Percentiles rank a stretch among this genome's conserved stretches.
phyloP scores from a whole-genome alignment of 2,888 invertebrate genomes.

The Pterobdella sp. region DNA sequence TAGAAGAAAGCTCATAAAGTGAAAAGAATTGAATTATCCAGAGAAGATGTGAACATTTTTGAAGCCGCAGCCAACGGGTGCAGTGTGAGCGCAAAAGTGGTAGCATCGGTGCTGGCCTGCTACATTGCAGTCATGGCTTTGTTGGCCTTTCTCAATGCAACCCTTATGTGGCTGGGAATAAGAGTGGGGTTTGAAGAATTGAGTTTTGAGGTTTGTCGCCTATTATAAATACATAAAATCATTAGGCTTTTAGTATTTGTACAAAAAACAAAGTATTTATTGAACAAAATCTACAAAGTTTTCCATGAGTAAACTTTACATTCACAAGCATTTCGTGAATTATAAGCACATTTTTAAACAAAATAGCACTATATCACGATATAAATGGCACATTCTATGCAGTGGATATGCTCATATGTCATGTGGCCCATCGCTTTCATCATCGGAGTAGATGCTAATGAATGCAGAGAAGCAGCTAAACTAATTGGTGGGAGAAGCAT shows the following conservation, averaged over 20 bases:
- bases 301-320: too few relatives aligned
- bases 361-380: too few relatives aligned
- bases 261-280: too few relatives aligned
- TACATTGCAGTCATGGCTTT: constrained; percentile 38
- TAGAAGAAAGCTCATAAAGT: background rate
- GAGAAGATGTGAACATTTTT: constrained; percentile 38
- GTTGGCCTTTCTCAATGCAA: constrained; percentile 38
- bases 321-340: too few relatives aligned
- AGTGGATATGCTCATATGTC: constrained; percentile 38
- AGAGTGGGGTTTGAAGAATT: constrained; percentile 36
- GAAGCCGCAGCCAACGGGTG: constrained; percentile 39
- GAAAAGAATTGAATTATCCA: constrained; percentile 11
- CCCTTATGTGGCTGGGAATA: constrained; percentile 36
- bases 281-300: too few relatives aligned
- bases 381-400: too few relatives aligned
- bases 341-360: too few relatives aligned
- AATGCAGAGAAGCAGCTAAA: constrained; percentile 37
- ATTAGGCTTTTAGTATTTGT: background rate
- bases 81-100: constrained; percentile 37
- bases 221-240: background rate
- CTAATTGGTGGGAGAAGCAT: constrained; percentile 33
- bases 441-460: constrained; percentile 35
- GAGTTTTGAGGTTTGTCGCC: constrained; percentile 36
- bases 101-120: constrained; percentile 37
- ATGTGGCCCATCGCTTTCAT: constrained; percentile 37